Conservation (phyloP, 2,113 vertebrate genomes). For the Pungitius pungitius region DNA sequence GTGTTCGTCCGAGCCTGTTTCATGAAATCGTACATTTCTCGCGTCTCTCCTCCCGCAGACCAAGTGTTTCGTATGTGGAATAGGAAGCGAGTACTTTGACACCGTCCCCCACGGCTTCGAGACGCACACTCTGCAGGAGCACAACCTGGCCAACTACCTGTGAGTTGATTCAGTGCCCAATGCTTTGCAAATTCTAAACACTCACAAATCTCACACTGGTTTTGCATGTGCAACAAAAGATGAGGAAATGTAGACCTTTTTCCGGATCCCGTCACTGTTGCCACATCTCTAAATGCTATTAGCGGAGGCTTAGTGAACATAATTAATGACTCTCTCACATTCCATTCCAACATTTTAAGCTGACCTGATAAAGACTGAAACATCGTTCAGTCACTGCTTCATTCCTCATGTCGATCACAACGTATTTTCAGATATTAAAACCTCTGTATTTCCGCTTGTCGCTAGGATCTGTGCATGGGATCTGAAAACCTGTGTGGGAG, state of each 20-base stretch:
- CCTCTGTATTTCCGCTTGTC: neutral
- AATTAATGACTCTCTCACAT: constrained; percentile 11
- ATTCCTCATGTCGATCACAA: neutral
- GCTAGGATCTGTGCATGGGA: neutral
- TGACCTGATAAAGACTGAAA: neutral
- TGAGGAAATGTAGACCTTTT: constrained; percentile 6
- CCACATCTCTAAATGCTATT: constrained; percentile 25
- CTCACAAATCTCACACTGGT: neutral
- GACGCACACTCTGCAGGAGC: constrained; percentile 81
- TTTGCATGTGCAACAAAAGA: neutral
- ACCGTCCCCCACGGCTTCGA: constrained; percentile 81
- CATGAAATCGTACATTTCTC: constrained; percentile 13
- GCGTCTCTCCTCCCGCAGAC: constrained; percentile 68
- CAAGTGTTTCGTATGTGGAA: constrained; percentile 83
- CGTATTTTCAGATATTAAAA: neutral
- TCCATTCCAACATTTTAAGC: constrained; percentile 3
- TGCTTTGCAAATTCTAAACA: neutral
- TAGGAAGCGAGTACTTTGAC: constrained; percentile 82
- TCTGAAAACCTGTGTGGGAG: neutral
- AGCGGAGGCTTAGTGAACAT: constrained; percentile 1
- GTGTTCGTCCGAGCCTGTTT: constrained; percentile 8
- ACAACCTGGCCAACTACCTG: constrained; percentile 82
- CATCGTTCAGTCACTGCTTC: neutral
- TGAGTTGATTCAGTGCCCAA: constrained; percentile 55
- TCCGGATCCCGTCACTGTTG: neutral